These are phyloP conservation scores for Chironomus tepperi DNA, from an alignment of 1,140 invertebrate genomes.

Conservation along the genomic window DNA sequence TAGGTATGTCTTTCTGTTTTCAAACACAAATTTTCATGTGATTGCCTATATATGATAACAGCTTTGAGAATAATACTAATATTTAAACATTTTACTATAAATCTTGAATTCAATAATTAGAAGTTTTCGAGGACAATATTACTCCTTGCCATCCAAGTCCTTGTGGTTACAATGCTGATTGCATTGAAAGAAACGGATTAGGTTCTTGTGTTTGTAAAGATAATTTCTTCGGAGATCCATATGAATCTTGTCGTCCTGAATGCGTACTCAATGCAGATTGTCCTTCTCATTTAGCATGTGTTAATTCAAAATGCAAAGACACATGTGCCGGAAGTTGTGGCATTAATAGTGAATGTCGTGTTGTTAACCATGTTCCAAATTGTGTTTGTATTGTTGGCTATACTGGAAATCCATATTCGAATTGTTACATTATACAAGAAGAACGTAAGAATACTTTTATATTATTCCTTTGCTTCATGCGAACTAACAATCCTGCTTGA, in stretches of 20 bases:
- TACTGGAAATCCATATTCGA: slow-evolving; percentile 66
- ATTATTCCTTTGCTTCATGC: too few relatives aligned
- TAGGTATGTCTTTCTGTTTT: too few relatives aligned
- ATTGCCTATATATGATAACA: too few relatives aligned
- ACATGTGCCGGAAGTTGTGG: slow-evolving; percentile 73
- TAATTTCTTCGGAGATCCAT: slow-evolving; percentile 62
- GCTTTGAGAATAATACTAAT: slow-evolving; percentile 31
- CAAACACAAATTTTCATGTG: too few relatives aligned
- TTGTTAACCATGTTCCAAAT: slow-evolving; percentile 64
- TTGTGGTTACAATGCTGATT: slow-evolving; percentile 72
- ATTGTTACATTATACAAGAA: slow-evolving; percentile 32
- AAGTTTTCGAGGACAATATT: slow-evolving; percentile 31
- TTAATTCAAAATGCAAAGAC: slow-evolving; percentile 67
- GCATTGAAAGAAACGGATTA: slow-evolving; percentile 60
- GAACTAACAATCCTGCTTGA: too few relatives aligned
- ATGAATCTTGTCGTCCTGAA: slow-evolving; percentile 63
- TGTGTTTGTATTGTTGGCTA: slow-evolving; percentile 58
- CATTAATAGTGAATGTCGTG: slow-evolving; percentile 61
- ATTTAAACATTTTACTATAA: too few relatives aligned
- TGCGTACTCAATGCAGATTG: slow-evolving; percentile 67
- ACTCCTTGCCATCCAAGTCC: slow-evolving; percentile 55
- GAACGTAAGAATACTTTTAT: neutral
- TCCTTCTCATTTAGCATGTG: slow-evolving; percentile 63
- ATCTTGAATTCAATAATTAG: too few relatives aligned
- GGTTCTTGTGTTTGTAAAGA: slow-evolving; percentile 61